phyloP scores from a whole-genome alignment of 1,140 invertebrate genomes.

The Nilaparvata lugens region DNA sequence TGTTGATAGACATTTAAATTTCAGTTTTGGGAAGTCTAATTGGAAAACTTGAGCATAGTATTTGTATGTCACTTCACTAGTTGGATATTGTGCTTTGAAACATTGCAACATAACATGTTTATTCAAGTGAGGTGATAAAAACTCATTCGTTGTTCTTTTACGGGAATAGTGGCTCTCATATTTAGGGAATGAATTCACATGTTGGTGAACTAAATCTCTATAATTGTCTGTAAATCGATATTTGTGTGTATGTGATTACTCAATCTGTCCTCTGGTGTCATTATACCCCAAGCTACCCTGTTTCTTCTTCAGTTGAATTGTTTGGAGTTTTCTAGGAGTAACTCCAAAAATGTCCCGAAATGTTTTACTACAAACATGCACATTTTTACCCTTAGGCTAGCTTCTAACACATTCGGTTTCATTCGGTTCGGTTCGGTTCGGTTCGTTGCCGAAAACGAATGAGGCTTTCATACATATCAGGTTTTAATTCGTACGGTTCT shows the following conservation, averaged over 20 bases:
- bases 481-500: too few relatives aligned
- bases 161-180: conserved; percentile 5
- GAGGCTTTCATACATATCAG: too few relatives aligned
- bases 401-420: too few relatives aligned
- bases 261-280: neutral
- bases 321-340: conserved; percentile 8
- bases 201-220: neutral
- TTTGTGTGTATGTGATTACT: neutral
- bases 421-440: too few relatives aligned
- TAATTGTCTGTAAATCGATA: neutral
- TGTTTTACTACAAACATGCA: conserved; percentile 10
- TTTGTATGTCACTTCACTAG: too few relatives aligned
- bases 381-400: conserved; percentile 15
- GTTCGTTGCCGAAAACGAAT: too few relatives aligned
- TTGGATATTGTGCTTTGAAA: too few relatives aligned
- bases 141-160: conserved; percentile 5
- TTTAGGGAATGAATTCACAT: conserved; percentile 8
- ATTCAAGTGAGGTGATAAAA: neutral
- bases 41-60: too few relatives aligned
- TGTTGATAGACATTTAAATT: too few relatives aligned
- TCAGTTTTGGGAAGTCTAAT: too few relatives aligned
- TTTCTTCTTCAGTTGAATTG: conserved; percentile 8
- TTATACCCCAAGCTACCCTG: neutral
- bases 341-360: conserved; percentile 11
- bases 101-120: too few relatives aligned